A percentile compares a stretch with the other conserved stretches of the same genome.
These are phyloP conservation scores for Alces alces DNA, from an alignment of 2,113 vertebrate species.

Conservation along the genomic window DNA sequence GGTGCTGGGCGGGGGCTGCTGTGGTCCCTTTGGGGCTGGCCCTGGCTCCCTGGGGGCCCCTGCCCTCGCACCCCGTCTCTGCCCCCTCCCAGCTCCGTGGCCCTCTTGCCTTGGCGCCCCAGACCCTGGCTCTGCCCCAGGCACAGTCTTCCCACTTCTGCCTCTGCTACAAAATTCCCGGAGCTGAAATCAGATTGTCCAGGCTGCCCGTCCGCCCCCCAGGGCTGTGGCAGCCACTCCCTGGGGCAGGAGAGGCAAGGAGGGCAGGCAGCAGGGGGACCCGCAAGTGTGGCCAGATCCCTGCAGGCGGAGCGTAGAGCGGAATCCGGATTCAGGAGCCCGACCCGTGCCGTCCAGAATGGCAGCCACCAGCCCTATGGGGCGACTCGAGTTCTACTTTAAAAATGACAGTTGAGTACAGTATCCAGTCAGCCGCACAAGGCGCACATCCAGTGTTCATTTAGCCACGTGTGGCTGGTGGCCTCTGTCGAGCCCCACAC, in stretches of 20 bases:
- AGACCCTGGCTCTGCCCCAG: neutral
- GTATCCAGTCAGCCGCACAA: neutral
- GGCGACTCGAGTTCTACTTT: neutral
- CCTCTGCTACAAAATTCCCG: neutral
- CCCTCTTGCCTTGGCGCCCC: neutral
- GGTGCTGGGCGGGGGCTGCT: rapidly evolving
- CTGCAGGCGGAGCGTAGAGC: neutral
- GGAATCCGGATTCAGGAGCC: neutral
- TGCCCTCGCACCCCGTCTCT: rapidly evolving
- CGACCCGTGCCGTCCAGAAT: neutral
- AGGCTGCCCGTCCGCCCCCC: too few species aligned
- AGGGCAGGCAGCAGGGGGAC: neutral
- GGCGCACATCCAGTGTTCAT: neutral
- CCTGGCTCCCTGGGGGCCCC: neutral
- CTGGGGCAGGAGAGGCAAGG: neutral
- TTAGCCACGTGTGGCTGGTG: rapidly evolving
- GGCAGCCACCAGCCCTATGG: neutral
- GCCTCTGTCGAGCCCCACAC: neutral
- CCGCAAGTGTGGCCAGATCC: rapidly evolving
- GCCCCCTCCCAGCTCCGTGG: neutral
- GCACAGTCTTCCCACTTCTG: neutral
- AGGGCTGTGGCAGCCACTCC: neutral
- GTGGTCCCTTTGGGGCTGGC: rapidly evolving
- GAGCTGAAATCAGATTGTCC: neutral
- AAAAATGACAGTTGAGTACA: neutral